Evolutionary conservation across 2,113 vertebrate species (phyloP).

Genomic region (Empidonax alnorum): DNA sequence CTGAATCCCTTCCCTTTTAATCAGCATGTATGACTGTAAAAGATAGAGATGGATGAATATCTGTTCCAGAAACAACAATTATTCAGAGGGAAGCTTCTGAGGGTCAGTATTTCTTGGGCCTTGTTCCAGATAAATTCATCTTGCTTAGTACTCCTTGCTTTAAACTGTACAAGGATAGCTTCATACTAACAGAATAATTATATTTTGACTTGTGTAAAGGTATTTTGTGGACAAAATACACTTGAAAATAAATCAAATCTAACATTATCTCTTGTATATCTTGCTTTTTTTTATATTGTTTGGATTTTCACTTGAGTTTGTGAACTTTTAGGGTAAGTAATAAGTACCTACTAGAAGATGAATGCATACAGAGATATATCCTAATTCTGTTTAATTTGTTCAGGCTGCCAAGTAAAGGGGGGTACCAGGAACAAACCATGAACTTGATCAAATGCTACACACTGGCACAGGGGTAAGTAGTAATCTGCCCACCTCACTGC

Average conservation of each 20-base stretch:
- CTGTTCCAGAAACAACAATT: background rate
- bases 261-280: background rate
- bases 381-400: background rate
- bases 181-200: background rate
- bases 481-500: background rate
- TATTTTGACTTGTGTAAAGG: background rate
- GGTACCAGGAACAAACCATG: background rate
- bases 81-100: background rate
- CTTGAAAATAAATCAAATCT: background rate
- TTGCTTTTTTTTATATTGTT: background rate
- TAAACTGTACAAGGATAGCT: background rate
- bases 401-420: background rate
- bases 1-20: background rate
- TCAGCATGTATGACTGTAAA: accelerated
- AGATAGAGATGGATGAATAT: background rate
- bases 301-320: background rate
- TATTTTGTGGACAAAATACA: background rate
- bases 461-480: background rate
- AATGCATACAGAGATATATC: background rate
- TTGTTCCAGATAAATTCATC: background rate
- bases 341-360: background rate
- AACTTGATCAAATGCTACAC: background rate
- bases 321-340: background rate
- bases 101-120: background rate
- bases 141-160: background rate